phyloP scores from a whole-genome alignment of 1,140 invertebrate genomes.

The Nasonia longicornis region DNA sequence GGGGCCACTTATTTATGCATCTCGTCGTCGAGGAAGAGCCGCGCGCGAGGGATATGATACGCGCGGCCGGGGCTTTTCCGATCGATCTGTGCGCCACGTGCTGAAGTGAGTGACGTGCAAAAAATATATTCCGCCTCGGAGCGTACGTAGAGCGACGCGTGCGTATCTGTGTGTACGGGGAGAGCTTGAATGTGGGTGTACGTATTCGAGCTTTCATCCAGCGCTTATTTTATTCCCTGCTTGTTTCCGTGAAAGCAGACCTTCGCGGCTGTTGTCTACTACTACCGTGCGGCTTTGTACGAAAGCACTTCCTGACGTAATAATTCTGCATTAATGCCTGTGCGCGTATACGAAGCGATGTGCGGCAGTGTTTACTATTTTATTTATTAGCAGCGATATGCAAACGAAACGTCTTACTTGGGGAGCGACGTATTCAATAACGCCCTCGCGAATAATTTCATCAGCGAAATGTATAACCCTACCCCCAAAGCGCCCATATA shows the following conservation, averaged over 20 bases:
- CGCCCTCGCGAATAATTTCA: slow-evolving; percentile 1
- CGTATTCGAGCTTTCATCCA: slow-evolving; percentile 42
- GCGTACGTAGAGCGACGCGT: slow-evolving; percentile 20
- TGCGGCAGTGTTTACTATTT: slow-evolving; percentile 1
- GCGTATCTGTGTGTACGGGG: slow-evolving; percentile 45
- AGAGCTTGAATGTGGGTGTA: slow-evolving; percentile 19
- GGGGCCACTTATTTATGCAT: slow-evolving; percentile 60
- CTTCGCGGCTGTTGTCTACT: not conserved
- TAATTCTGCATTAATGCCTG: slow-evolving; percentile 26
- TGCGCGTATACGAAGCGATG: too few relatives aligned
- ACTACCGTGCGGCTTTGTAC: not conserved
- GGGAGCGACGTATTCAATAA: too few relatives aligned
- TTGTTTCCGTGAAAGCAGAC: slow-evolving; percentile 23
- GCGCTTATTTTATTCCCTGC: slow-evolving; percentile 37
- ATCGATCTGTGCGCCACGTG: slow-evolving; percentile 64
- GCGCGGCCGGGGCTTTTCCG: slow-evolving; percentile 53
- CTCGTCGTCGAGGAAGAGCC: slow-evolving; percentile 48
- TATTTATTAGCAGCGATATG: not conserved
- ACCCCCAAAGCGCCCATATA: not conserved
- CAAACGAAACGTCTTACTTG: not conserved
- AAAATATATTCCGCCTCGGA: slow-evolving; percentile 59
- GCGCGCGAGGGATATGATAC: slow-evolving; percentile 8
- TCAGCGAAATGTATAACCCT: not conserved
- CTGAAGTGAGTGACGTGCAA: slow-evolving; percentile 60
- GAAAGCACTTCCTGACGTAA: slow-evolving; percentile 23